phyloP scores from a whole-genome alignment of 2,888 invertebrate species.

The Anaspis maculata region DNA sequence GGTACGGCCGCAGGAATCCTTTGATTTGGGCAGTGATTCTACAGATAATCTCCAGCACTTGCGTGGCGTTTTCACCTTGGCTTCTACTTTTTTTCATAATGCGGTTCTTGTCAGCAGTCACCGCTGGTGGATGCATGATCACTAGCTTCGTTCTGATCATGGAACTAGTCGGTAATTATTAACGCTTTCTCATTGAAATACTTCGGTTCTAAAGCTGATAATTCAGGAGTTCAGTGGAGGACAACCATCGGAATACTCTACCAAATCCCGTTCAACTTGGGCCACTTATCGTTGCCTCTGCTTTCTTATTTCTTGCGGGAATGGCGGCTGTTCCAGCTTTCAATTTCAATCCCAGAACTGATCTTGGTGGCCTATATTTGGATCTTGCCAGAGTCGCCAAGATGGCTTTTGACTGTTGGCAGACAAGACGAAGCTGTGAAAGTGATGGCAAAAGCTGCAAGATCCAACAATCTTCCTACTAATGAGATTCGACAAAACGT shows the following conservation, averaged over 20 bases:
- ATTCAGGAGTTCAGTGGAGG: slow-evolving; percentile 46
- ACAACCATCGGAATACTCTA: slow-evolving; percentile 50
- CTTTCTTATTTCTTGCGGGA: slow-evolving; percentile 48
- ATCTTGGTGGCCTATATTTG: slow-evolving; percentile 56
- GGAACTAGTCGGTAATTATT: slow-evolving; percentile 59
- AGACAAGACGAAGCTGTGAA: slow-evolving; percentile 52
- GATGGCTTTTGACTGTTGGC: slow-evolving; percentile 67
- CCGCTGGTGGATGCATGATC: slow-evolving; percentile 78
- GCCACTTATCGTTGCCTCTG: slow-evolving; percentile 47
- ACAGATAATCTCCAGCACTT: slow-evolving; percentile 62
- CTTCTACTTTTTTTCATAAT: slow-evolving; percentile 56
- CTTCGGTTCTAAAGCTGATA: too few species aligned
- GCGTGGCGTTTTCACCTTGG: slow-evolving; percentile 62
- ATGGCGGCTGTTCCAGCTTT: slow-evolving; percentile 50
- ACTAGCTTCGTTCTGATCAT: slow-evolving; percentile 64
- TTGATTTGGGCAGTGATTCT: slow-evolving; percentile 64
- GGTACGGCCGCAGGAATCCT: slow-evolving; percentile 60
- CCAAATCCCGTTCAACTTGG: slow-evolving; percentile 51
- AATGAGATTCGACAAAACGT: slow-evolving; percentile 32
- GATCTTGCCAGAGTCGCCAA: slow-evolving; percentile 69
- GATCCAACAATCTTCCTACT: slow-evolving; percentile 35
- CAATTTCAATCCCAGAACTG: slow-evolving; percentile 50
- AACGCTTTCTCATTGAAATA: too few species aligned
- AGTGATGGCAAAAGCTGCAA: slow-evolving; percentile 57
- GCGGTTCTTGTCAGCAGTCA: slow-evolving; percentile 63